Evolutionary conservation across 1,140 invertebrate genomes (phyloP), one percentile per base, ranked within the genome.

Genomic region (Rhyacophila brunnea): DNA sequence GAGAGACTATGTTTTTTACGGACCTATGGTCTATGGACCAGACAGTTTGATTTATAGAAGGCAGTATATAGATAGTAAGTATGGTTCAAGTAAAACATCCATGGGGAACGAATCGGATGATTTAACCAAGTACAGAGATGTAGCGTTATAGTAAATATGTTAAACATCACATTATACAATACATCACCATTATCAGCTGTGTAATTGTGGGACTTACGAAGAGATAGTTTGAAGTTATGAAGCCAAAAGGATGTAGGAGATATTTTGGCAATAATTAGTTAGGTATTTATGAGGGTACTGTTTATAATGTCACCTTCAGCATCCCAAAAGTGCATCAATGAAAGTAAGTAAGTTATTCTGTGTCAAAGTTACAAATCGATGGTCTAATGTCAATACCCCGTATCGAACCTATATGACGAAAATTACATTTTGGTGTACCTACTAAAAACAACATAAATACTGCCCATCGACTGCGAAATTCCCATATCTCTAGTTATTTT

Each of bases 61-160:
- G 32, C 58, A 61, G 50, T 45, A 65, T 23, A 61, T 65, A 36
- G 63, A 65, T 35, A 65, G 63, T 58, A 60, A 53, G 35, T 65
- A 65, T 34, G 63, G 78, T 13, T 74, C 78, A 28, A 80, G 77
- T 67, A 76, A 80, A 53, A 78, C 70, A 0, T 80, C 77, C 0
- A 71, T 78, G 20, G 77, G 77, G 0, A 80, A 80, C 47, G 77
- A 80, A 60, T 80, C 77, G 15, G 77, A 80, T 66, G 77, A 80
- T 67, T 60, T 80, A 40, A 75, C 73, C 1, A 80, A 80, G 49
- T 80, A 80, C 69, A 78, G 78, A 56, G 77, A 80, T 57, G 76
- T 80, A 23, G 77, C 77, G 42, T 68, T 79, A 47, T 78, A 59
- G 17, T n/a, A 19, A 7, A 9, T 9, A 6, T 43, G 14, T 43